Evolutionary conservation across 1,140 invertebrate genomes (phyloP).

Genomic region (Cydia pomonella): DNA sequence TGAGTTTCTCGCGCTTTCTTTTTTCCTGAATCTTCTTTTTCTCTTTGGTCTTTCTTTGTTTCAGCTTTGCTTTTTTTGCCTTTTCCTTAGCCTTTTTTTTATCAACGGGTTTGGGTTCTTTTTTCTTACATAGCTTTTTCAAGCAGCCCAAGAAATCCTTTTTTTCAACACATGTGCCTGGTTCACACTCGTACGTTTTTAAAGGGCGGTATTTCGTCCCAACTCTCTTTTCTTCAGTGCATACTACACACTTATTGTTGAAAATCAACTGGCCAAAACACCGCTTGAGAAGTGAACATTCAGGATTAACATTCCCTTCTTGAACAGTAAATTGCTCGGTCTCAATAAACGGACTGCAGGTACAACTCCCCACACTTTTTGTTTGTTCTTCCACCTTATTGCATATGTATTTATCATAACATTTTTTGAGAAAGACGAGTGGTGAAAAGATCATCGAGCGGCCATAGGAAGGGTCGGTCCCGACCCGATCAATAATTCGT

Average conservation of each 20-base stretch:
- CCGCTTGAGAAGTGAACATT: not conserved
- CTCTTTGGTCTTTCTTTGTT: not conserved
- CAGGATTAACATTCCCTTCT: not conserved
- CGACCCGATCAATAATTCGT: not conserved
- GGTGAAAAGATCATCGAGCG: not conserved
- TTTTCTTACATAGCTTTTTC: not conserved
- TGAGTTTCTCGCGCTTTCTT: not conserved
- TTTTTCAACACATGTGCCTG: not conserved
- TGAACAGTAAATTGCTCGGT: not conserved
- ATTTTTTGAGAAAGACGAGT: not conserved
- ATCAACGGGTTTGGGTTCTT: not conserved
- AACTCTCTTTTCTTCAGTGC: not conserved
- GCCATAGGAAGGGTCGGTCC: not conserved
- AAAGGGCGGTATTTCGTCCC: slow-evolving; percentile 2
- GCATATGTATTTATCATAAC: not conserved
- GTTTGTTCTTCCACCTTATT: not conserved
- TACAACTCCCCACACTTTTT: slow-evolving; percentile 1
- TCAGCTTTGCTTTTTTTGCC: not conserved
- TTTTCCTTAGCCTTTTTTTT: not conserved
- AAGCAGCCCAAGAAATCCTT: not conserved
- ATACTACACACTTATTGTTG: not conserved
- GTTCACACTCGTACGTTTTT: not conserved
- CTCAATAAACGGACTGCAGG: not conserved
- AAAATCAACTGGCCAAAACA: not conserved
- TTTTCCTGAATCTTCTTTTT: not conserved